Evolutionary conservation across 2,113 vertebrate genomes (phyloP).

Genomic region (Gila orcuttii): DNA sequence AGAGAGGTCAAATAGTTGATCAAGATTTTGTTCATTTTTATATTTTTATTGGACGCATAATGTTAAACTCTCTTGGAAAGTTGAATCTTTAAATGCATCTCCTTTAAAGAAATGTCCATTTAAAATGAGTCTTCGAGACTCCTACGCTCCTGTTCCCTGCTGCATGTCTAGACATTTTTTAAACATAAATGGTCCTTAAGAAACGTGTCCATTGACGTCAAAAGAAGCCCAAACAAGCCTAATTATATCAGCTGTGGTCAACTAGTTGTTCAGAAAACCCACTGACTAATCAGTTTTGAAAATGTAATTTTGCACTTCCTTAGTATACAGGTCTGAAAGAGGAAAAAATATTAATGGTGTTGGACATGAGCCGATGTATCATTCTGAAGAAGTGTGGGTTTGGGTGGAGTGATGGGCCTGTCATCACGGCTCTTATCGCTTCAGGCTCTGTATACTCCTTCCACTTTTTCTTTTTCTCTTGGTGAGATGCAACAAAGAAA

Average conservation of each 20-base stretch:
- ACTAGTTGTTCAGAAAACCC: not conserved
- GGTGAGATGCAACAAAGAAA: conserved; percentile 61
- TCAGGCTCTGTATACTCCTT: conserved; percentile 33
- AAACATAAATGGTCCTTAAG: not conserved
- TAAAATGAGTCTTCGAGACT: not conserved
- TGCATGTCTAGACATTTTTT: not conserved
- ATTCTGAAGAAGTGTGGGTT: conserved; percentile 2
- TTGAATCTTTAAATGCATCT: not conserved
- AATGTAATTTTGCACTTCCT: not conserved
- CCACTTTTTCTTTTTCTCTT: conserved; percentile 46
- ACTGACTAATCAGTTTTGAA: not conserved
- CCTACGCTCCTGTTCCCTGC: not conserved
- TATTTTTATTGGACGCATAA: not conserved
- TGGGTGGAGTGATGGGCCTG: conserved; percentile 4
- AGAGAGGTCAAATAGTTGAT: not conserved
- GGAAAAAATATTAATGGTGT: not conserved
- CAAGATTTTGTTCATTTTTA: not conserved
- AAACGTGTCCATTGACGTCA: not conserved
- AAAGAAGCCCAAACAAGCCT: not conserved
- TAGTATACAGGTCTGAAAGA: conserved; percentile 14
- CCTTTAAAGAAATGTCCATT: not conserved
- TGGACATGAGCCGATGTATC: not conserved
- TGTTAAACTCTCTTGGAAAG: not conserved
- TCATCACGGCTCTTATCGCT: conserved; percentile 24
- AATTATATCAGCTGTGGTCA: not conserved